Conservation (phyloP, 2,888 invertebrate genomes). For the Agapostemon virescens region DNA sequence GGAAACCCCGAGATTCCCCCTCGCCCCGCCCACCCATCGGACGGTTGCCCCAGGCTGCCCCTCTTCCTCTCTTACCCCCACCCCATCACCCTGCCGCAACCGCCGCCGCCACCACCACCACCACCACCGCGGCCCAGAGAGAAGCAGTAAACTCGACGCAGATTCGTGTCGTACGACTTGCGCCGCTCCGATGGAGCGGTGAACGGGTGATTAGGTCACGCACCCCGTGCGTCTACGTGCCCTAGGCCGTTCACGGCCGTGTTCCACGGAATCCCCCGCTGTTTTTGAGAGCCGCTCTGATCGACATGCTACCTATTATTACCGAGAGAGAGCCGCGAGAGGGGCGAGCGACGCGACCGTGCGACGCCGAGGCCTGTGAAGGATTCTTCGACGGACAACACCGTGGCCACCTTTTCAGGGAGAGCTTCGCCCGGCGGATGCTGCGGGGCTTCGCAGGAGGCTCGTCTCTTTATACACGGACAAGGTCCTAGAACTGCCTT, state of each 20-base stretch:
- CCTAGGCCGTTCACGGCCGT: conserved; percentile 78
- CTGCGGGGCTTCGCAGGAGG: not conserved
- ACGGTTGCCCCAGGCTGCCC: not conserved
- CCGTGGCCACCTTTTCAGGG: not conserved
- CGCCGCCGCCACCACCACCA: no score
- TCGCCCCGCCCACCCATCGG: not conserved
- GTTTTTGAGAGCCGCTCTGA: conserved; percentile 41
- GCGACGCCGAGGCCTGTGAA: not conserved
- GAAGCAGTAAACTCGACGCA: conserved; percentile 52
- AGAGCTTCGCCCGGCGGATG: not conserved
- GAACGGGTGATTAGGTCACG: conserved; percentile 79
- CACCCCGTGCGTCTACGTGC: conserved; percentile 75
- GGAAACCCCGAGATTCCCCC: conserved; percentile 37
- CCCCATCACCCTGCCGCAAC: no score
- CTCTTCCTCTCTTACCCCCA: no score
- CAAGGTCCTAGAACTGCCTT: not conserved
- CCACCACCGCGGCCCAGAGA: not conserved
- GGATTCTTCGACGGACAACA: not conserved
- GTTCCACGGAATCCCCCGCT: conserved; percentile 72
- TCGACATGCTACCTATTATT: conserved; percentile 34
- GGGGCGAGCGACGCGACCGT: conserved; percentile 1
- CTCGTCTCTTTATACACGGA: not conserved
- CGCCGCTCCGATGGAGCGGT: conserved; percentile 63
- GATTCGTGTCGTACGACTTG: conserved; percentile 54
- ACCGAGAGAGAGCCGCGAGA: conserved; percentile 8